These are phyloP conservation scores for Scaptomyza reducta DNA, from an alignment of 2,888 invertebrate genomes.

Conservation along the genomic window DNA sequence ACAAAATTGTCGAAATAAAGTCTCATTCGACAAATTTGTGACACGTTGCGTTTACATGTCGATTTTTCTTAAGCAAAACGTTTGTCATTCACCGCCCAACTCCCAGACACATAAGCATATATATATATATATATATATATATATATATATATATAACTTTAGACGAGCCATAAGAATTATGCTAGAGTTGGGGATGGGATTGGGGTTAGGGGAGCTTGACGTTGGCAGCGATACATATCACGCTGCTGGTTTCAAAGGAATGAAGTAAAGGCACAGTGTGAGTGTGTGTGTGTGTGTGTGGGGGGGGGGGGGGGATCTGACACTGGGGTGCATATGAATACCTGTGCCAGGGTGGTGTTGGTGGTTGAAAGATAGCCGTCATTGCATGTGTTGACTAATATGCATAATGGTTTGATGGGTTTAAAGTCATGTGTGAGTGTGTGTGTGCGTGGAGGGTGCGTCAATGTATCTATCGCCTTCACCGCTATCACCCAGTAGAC, in stretches of 20 bases:
- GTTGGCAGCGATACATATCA: slow-evolving; percentile 49
- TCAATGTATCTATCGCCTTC: slow-evolving; percentile 62
- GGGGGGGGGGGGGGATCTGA: slow-evolving; percentile 11
- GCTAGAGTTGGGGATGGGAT: background rate
- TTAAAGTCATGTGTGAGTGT: slow-evolving; percentile 64
- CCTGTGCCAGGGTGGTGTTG: slow-evolving; percentile 50
- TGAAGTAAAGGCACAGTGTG: slow-evolving; percentile 10
- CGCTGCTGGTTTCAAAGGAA: slow-evolving; percentile 16
- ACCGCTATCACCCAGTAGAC: background rate
- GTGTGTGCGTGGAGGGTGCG: slow-evolving; percentile 57
- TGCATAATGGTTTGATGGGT: slow-evolving; percentile 77
- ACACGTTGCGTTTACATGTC: slow-evolving; percentile 73
- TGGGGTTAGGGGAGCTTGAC: background rate
- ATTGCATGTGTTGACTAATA: slow-evolving; percentile 67
- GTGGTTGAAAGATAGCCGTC: slow-evolving; percentile 69
- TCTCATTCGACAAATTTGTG: slow-evolving; percentile 65
- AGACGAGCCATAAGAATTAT: slow-evolving; percentile 32
- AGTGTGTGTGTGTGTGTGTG: background rate
- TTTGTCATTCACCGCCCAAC: slow-evolving; percentile 55
- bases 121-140: slow-evolving; percentile 42
- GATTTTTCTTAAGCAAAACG: slow-evolving; percentile 74
- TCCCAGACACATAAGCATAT: slow-evolving; percentile 68
- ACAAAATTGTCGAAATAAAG: background rate
- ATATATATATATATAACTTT: slow-evolving; percentile 71
- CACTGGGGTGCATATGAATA: slow-evolving; percentile 53